These are phyloP conservation scores for Melanostigma gelatinosum DNA, from an alignment of 2,113 vertebrate genomes.

Conservation along the genomic window DNA sequence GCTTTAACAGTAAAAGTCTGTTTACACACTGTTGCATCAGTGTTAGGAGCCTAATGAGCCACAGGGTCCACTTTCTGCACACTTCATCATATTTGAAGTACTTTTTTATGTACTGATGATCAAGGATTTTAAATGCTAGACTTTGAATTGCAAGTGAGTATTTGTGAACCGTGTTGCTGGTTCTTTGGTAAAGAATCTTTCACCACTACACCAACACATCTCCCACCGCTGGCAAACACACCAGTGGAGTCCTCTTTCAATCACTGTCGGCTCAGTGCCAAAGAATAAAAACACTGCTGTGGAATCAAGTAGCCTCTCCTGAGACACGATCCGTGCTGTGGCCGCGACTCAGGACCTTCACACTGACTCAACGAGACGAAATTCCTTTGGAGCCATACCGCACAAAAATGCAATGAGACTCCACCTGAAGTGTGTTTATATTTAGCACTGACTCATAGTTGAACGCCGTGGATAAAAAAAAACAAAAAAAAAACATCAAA, in stretches of 20 bases:
- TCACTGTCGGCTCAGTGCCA: not conserved
- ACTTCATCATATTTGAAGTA: not conserved
- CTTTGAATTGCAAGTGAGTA: too few species aligned
- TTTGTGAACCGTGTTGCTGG: not conserved
- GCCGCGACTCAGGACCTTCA: constrained; percentile 44
- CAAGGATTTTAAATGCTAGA: not conserved
- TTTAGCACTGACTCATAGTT: constrained; percentile 63
- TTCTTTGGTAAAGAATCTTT: not conserved
- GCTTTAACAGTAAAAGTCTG: not conserved
- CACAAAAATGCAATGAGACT: constrained; percentile 48
- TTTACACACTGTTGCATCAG: not conserved
- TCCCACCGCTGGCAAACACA: not conserved
- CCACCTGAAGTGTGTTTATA: constrained; percentile 61
- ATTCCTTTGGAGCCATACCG: constrained; percentile 43
- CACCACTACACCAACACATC: not conserved
- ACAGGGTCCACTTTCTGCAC: not conserved
- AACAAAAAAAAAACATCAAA: constrained; percentile 3
- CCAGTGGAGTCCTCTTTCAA: not conserved
- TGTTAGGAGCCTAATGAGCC: not conserved
- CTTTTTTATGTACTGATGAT: not conserved
- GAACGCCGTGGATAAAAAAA: constrained; percentile 10
- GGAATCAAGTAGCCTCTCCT: constrained; percentile 1
- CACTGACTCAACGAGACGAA: constrained; percentile 55
- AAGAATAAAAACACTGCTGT: not conserved
- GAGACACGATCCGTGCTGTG: not conserved